phyloP scores from a whole-genome alignment of 2,113 vertebrate genomes.

The Grantiella picta region DNA sequence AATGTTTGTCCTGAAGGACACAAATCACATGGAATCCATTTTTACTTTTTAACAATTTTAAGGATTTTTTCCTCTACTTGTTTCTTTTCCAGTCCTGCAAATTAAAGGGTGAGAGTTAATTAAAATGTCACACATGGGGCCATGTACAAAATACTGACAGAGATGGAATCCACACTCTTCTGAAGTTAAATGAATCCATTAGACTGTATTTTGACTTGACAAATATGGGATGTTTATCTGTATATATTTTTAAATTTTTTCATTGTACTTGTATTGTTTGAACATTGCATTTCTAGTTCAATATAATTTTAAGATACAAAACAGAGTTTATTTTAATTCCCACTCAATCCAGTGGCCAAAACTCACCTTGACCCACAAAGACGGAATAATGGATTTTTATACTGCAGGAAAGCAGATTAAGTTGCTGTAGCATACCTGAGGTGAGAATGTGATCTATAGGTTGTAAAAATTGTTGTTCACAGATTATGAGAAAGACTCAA shows the following conservation, averaged over 20 bases:
- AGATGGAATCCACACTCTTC: not conserved
- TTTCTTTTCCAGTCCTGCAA: not conserved
- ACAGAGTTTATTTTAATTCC: not conserved
- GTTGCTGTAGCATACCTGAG: not conserved
- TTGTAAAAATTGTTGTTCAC: not conserved
- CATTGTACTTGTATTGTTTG: not conserved
- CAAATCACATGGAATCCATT: not conserved
- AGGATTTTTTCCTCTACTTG: accelerated
- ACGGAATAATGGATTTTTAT: not conserved
- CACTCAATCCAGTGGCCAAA: not conserved
- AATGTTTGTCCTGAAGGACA: not conserved
- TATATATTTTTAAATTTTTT: accelerated
- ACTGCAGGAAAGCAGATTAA: not conserved
- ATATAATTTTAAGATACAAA: not conserved
- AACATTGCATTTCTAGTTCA: not conserved
- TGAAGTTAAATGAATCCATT: not conserved
- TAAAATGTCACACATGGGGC: not conserved
- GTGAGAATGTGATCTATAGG: not conserved
- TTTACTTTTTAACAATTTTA: not conserved
- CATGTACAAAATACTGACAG: not conserved
- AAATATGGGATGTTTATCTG: not conserved
- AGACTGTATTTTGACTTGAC: not conserved
- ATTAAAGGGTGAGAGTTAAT: not conserved
- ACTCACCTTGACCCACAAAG: not conserved
- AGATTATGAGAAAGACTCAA: not conserved